Percentiles rank a stretch among this genome's conserved stretches.
Evolutionary conservation across 2,888 invertebrate species (phyloP).

Genomic region (Hypomecis punctinalis): DNA sequence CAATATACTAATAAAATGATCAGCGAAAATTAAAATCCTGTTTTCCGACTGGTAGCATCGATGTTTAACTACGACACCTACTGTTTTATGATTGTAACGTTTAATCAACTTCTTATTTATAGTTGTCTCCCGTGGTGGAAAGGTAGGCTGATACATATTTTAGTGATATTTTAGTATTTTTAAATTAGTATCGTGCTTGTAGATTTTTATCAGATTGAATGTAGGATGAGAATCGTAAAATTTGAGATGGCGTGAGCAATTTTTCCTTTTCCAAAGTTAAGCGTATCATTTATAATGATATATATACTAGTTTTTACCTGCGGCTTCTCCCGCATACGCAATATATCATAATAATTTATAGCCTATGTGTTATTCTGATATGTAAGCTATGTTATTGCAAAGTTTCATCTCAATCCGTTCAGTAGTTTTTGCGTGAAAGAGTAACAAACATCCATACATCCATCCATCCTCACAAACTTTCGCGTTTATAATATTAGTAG

Average conservation of each 20-base stretch:
- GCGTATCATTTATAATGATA: no score
- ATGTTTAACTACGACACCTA: slow-evolving; percentile 51
- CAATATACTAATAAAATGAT: slow-evolving; percentile 39
- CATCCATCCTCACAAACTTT: no score
- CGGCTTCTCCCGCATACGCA: no score
- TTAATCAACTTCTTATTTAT: slow-evolving; percentile 46
- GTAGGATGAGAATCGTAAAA: slow-evolving; percentile 1
- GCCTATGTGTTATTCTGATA: no score
- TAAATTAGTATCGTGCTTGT: slow-evolving; percentile 23
- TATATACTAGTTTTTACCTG: no score
- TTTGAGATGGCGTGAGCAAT: background rate
- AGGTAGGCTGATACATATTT: slow-evolving; percentile 33
- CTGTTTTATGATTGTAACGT: slow-evolving; percentile 54
- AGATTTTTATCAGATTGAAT: background rate
- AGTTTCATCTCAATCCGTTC: no score
- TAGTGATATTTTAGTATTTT: slow-evolving; percentile 15
- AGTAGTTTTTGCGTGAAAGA: no score
- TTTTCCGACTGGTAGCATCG: slow-evolving; percentile 41
- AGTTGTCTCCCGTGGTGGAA: slow-evolving; percentile 34
- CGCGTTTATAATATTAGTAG: no score
- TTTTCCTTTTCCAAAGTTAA: no score
- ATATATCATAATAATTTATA: no score
- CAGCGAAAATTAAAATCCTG: slow-evolving; percentile 43
- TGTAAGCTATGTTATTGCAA: no score
- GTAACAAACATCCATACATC: no score